Base-by-base conservation (phyloP, 2,888 invertebrate species). In the Perizoma affinitatum region DNA sequence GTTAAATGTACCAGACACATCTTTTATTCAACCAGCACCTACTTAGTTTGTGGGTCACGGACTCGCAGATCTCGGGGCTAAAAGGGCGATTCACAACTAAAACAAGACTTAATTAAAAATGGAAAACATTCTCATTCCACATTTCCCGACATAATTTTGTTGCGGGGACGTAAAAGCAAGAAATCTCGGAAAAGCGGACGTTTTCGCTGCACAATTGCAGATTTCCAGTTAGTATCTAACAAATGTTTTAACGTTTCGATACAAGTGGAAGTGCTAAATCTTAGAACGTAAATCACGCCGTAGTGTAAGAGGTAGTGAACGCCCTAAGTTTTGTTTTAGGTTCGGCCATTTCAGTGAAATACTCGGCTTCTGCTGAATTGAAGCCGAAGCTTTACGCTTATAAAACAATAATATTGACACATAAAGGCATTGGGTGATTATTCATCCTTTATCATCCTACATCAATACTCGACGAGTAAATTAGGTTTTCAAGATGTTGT, bases 261-360 rank as follows among this genome's bases (percentile, higher is more conserved):
- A 84, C 85, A 83, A 86, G 82, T 83, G 83, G 82, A 83, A 83
- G 82, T 82, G 79, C 82, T 86, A 83, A 83, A 86, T 86, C 83
- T 84, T 83, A 75, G 75, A 75, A 72, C 80, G 81, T 86, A 85
- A 84, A 86, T 85, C 86, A 83, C 78, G 69, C 65, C 79, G 73
- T 78, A 77, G 72, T 72, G 73, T 75, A 54, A 11, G 35, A 50
- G 49, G 38, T 59, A 40, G 54, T 55, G 53, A n/a, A 66, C 1
- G 10, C 34, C 10, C 33, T 46, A 47, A 54, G 34, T 11, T 46
- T 35, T 36, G 54, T 51, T 42, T 52, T 52, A 55, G 58, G 35
- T 61, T 58, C 36, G 61, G 43, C 54, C 42, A 54, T 33, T 51
- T 45, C 41, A 33, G 49, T 40, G n/a, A 40, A 52, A 42, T 44